Evolutionary conservation across 92 coral and sea anemone species (phyloP), one percentile per base, ranked within the genome.

Genomic region (Epizoanthus scotinus): DNA sequence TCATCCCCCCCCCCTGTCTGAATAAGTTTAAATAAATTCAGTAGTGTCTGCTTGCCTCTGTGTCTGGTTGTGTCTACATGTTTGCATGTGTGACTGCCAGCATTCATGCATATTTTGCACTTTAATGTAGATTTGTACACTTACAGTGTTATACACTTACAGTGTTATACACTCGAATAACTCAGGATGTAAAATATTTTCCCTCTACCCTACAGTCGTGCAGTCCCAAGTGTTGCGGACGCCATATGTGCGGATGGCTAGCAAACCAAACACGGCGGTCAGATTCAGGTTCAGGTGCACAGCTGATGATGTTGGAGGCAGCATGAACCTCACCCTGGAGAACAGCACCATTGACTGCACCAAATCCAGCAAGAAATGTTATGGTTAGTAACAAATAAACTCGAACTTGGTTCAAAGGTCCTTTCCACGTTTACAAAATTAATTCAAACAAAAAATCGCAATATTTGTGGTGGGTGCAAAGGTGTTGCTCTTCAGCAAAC

Each of bases 381-480:
- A 86, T 82, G 84, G 97, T 92, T 73, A 84, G 90, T 47, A 59
- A 34, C 26, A n/a, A n/a, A n/a, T n/a, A n/a, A n/a, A n/a, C n/a
- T n/a, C n/a, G n/a, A n/a, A n/a, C n/a, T n/a, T n/a, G n/a, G n/a
- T n/a, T n/a, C n/a, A n/a, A n/a, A n/a, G n/a, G n/a, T n/a, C n/a
- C n/a, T n/a, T n/a, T n/a, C n/a, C n/a, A n/a, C n/a, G n/a, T n/a
- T n/a, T n/a, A n/a, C n/a, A n/a, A n/a, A n/a, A n/a, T n/a, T n/a
- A n/a, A n/a, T n/a, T n/a, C n/a, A n/a, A n/a, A n/a, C n/a, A n/a
- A n/a, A n/a, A n/a, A n/a, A n/a, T n/a, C n/a, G n/a, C n/a, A n/a
- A n/a, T n/a, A n/a, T n/a, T n/a, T n/a, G n/a, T n/a, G n/a, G n/a
- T n/a, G n/a, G n/a, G n/a, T n/a, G n/a, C n/a, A n/a, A n/a, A n/a